These are phyloP conservation scores for Halocynthia aurantium DNA, from an alignment of 23 tunicate species.

Conservation along the genomic window DNA sequence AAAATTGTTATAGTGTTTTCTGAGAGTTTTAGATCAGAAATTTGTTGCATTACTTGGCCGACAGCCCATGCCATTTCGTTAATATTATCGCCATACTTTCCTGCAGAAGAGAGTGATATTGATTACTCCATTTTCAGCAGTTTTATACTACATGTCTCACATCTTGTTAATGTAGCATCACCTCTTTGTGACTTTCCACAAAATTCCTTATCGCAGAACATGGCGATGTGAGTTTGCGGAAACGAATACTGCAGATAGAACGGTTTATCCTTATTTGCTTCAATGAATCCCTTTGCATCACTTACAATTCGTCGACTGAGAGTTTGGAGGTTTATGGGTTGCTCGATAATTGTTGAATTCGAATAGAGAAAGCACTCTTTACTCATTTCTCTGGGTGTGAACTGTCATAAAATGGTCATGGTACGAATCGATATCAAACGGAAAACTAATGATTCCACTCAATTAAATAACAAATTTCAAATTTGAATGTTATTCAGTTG, in stretches of 20 bases:
- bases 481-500: too few relatives aligned
- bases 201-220: conserved; percentile 10
- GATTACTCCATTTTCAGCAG: neutral
- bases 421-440: too few relatives aligned
- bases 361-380: conserved; percentile 16
- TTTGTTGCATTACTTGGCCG: conserved; percentile 8
- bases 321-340: conserved; percentile 16
- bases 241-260: conserved; percentile 18
- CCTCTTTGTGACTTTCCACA: conserved; percentile 9
- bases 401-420: too few relatives aligned
- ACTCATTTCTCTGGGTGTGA: too few relatives aligned
- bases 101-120: conserved; percentile 18
- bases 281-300: conserved; percentile 25
- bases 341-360: conserved; percentile 13
- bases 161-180: neutral
- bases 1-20: conserved; percentile 18
- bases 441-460: too few relatives aligned
- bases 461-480: too few relatives aligned
- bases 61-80: conserved; percentile 31
- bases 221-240: conserved; percentile 18
- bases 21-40: neutral
- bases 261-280: neutral
- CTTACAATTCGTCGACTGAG: conserved; percentile 1
- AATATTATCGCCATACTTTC: conserved; percentile 59
- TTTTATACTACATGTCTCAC: neutral